Evolutionary conservation across 2,113 vertebrate species (phyloP), one percentile per base, ranked within the genome.

Genomic region (Corythornis vintsioides): DNA sequence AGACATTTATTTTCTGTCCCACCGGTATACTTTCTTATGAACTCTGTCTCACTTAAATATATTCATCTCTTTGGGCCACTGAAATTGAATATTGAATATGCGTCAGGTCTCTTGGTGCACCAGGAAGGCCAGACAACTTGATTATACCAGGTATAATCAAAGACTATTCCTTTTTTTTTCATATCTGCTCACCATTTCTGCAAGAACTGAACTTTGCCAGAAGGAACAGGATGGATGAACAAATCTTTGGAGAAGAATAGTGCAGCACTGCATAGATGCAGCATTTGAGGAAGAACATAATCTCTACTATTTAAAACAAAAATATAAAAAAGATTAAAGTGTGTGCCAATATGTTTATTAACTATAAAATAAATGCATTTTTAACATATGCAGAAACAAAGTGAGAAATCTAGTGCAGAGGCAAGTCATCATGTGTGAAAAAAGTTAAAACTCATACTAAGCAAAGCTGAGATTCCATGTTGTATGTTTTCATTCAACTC

Each of bases 121-220:
- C 64, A 83, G 33, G 81, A 93, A 94, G 92, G 92, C 94, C 94
- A 92, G 96, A 94, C 84, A 96, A 92, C 93, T 95, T 96, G 90
- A 96, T 96, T 96, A 96, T 63, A 87, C 52, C 67, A 90, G 64
- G 77, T 87, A 83, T 89, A 95, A 91, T 97, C 92, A 97, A 95
- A 95, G 90, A 80, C 53, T 73, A 55, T 57, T 95, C 81, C 60
- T 87, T 95, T 96, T 95, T 96, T 93, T 92, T 89, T 92, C 63
- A 45, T 77, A 86, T 94, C 66, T 45, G 38, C 38, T 95, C 84
- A 83, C 85, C 40, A 92, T 91, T 89, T 89, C 87, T 87, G 26
- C 17, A 50, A 87, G 83, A 92, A 88, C 42, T 80, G 91, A 92
- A 79, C 87, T 91, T 95, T 86, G 69, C 77, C 91, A 91, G 92